Evolutionary conservation across 1,140 invertebrate genomes (phyloP), one percentile per base, ranked within the genome.

Genomic region (Musca vetustissima): DNA sequence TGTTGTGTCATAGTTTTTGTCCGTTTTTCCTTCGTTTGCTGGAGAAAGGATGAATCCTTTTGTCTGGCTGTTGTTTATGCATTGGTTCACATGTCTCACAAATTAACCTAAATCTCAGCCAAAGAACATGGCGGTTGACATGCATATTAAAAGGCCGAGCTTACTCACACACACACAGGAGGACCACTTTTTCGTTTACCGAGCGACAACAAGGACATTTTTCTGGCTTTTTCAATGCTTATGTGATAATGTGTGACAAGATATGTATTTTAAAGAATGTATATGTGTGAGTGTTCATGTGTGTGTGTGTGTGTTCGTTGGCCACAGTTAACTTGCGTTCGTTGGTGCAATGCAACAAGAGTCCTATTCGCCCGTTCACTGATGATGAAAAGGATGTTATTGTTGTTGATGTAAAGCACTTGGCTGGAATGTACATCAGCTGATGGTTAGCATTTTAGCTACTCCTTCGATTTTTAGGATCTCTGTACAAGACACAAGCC

Each of bases 91-190:
- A 61, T 61, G 57, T 61, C 57, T 61, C 57, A 61, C 57, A 61
- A 61, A 61, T 61, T 61, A 61, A 61, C 57, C 57, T 36, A 61
- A 61, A 61, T 61, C 57, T 61, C 57, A 43, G 57, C 57, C 57
- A 61, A 36, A 61, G 25, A 61, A 61, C 57, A 61, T 61, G 57
- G 57, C 57, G 57, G 57, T 61, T 61, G 57, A 61, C 57, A 61
- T 61, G 57, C 57, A 61, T 61, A 61, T 61, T 61, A 61, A 61
- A 61, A 61, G 28, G 57, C 36, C 36, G 57, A n/a, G n/a, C 57
- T 21, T n/a, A 43, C 6, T 8, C 36, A 43, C 36, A 43, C 36
- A 13, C 36, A 43, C 36, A 43, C 36, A 43, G 6, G 36, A 43
- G 36, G 36, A 43, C n/a, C n/a, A n/a, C n/a, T n/a, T n/a, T n/a